A percentile compares a stretch with the other conserved stretches of the same genome.
These are phyloP conservation scores for Thecophora atra DNA, from an alignment of 2,888 invertebrate species.

Conservation along the genomic window DNA sequence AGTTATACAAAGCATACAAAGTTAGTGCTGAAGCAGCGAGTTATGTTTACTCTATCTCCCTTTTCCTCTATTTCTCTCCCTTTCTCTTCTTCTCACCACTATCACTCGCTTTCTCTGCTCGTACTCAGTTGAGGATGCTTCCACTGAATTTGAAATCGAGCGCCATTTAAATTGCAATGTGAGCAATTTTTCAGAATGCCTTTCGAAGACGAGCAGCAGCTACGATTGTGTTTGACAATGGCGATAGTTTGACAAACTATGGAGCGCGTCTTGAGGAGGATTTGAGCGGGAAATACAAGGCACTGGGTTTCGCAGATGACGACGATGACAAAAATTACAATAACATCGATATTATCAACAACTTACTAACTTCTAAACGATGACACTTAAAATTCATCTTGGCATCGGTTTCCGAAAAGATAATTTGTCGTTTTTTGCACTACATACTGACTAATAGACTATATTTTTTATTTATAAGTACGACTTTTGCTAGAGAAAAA, in stretches of 20 bases:
- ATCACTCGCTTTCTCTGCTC: neutral
- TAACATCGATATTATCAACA: neutral
- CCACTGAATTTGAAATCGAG: neutral
- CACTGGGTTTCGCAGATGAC: neutral
- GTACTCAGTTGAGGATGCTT: neutral
- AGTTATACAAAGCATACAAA: neutral
- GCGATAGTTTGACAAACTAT: neutral
- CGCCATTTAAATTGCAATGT: conserved; percentile 52
- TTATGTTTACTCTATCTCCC: neutral
- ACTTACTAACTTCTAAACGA: conserved; percentile 54
- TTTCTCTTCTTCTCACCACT: neutral
- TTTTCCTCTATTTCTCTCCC: neutral
- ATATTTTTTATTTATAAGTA: too few species aligned
- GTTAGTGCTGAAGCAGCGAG: neutral
- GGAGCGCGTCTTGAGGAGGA: too few species aligned
- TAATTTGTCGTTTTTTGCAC: too few species aligned
- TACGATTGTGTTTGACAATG: neutral
- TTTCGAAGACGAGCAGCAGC: conserved; percentile 10
- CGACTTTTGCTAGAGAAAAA: neutral
- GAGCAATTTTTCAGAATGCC: conserved; percentile 43
- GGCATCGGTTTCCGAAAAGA: conserved; percentile 6
- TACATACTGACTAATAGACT: too few species aligned
- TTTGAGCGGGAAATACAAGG: too few species aligned
- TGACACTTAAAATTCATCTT: conserved; percentile 49
- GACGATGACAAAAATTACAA: neutral